Conservation (phyloP, 2,113 vertebrate species). For the Nipponia nippon region DNA sequence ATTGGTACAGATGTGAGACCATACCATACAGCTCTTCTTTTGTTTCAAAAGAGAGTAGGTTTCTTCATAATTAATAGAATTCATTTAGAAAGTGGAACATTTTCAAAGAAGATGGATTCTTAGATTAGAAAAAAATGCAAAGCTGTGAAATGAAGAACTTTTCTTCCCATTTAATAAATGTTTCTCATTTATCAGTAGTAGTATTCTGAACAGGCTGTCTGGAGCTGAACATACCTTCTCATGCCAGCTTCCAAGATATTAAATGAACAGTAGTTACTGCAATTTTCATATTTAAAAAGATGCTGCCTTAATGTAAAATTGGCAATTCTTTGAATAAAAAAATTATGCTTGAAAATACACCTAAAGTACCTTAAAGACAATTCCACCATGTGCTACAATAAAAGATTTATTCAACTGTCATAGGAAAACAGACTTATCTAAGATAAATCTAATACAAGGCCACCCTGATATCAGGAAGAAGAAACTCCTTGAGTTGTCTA, state of each 20-base stretch:
- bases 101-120: not conserved
- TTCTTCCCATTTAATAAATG: not conserved
- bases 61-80: slow-evolving; percentile 14
- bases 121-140: not conserved
- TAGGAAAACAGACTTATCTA: not conserved
- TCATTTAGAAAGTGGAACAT: not conserved
- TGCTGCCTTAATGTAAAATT: not conserved
- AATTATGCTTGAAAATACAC: not conserved
- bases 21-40: not conserved
- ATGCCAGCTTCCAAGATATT: not conserved
- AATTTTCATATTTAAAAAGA: not conserved
- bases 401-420: not conserved
- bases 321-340: not conserved
- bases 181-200: not conserved
- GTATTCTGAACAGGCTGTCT: not conserved
- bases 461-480: not conserved
- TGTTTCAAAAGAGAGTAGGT: not conserved
- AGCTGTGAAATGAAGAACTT: not conserved
- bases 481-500: not conserved
- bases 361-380: not conserved
- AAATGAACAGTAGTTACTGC: not conserved
- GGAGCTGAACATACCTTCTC: not conserved
- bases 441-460: not conserved
- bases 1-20: not conserved
- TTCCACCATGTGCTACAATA: not conserved